These are phyloP conservation scores for Tetramorium parvispinum DNA, from an alignment of 1,140 invertebrate genomes.

Conservation along the genomic window DNA sequence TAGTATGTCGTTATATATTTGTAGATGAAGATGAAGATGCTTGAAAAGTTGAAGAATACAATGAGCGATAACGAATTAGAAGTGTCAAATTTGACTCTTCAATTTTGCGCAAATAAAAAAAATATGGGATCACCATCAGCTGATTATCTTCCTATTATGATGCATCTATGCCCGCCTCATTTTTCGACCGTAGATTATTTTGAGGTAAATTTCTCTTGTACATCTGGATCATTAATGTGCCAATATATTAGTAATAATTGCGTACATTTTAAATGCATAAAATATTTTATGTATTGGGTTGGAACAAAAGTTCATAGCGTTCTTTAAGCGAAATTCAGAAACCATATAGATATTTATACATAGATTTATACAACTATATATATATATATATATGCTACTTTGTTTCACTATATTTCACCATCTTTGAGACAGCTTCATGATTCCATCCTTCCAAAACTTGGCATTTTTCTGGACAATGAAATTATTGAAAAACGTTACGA, in stretches of 20 bases:
- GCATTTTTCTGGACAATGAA: no score
- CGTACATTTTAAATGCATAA: no score
- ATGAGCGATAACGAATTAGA: conserved; percentile 87
- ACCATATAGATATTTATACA: no score
- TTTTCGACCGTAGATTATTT: conserved; percentile 94
- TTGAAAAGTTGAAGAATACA: conserved; percentile 86
- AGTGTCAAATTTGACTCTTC: conserved; percentile 83
- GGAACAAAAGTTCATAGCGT: no score
- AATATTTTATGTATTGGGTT: no score
- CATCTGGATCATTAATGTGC: not conserved
- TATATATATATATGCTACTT: no score
- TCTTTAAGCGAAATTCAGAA: no score
- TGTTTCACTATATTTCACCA: no score
- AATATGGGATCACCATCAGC: conserved; percentile 83
- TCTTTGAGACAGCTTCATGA: no score
- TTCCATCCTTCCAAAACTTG: no score
- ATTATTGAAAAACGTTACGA: no score
- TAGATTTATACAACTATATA: no score
- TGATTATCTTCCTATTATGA: conserved; percentile 89
- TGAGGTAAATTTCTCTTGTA: conserved; percentile 86
- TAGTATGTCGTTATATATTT: conserved; percentile 36
- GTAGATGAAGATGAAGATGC: conserved; percentile 88
- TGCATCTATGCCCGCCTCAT: conserved; percentile 92
- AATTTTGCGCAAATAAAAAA: conserved; percentile 88
- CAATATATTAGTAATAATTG: not conserved